These are phyloP conservation scores for Nipponia nippon DNA, from an alignment of 2,113 vertebrate genomes.

Conservation along the genomic window DNA sequence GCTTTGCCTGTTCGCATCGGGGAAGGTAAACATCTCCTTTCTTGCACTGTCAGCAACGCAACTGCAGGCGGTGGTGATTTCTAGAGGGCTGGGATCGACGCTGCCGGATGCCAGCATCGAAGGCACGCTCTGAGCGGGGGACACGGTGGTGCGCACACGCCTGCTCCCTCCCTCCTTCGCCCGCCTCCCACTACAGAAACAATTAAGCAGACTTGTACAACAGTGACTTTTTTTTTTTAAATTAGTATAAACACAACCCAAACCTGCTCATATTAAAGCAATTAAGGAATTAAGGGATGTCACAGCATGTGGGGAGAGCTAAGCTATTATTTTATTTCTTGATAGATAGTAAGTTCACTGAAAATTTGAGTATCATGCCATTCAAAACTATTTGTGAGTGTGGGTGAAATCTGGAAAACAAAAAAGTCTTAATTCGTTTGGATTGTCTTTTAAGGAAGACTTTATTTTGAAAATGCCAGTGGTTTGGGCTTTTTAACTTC, in stretches of 20 bases:
- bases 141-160: not conserved
- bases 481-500: not conserved
- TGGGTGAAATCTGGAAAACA: not conserved
- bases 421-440: not conserved
- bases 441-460: not conserved
- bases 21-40: not conserved
- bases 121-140: not conserved
- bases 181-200: not conserved
- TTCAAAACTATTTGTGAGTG: not conserved
- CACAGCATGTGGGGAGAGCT: not conserved
- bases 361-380: not conserved
- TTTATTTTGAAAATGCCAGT: not conserved
- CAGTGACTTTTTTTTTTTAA: rapidly evolving
- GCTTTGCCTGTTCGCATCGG: rapidly evolving
- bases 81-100: not conserved
- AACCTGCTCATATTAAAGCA: not conserved
- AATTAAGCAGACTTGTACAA: not conserved
- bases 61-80: not conserved
- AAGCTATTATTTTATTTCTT: not conserved
- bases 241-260: not conserved
- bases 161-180: not conserved
- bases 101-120: too few species aligned
- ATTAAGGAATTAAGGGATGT: constrained; percentile 29
- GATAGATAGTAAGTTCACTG: not conserved
- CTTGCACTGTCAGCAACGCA: not conserved